These are phyloP conservation scores for Uloborus plumipes DNA, from an alignment of 2,888 invertebrate species.

Conservation along the genomic window DNA sequence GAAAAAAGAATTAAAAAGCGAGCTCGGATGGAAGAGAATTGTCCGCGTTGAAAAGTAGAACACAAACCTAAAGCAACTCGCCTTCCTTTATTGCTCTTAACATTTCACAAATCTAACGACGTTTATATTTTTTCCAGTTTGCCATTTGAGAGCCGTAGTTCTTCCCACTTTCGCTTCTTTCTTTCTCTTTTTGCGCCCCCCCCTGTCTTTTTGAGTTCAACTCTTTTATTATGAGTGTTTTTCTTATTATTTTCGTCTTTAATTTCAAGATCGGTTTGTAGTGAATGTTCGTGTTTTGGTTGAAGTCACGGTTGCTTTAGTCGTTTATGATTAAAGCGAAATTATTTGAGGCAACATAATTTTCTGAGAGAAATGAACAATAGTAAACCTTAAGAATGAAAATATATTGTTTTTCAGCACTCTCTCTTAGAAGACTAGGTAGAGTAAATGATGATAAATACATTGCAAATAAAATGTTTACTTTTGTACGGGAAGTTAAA, in stretches of 20 bases:
- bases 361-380: too few species aligned
- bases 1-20: too few species aligned
- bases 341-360: too few species aligned
- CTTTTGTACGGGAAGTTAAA: too few species aligned
- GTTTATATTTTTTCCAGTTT: conserved; percentile 30
- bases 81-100: conserved; percentile 43
- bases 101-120: conserved; percentile 50
- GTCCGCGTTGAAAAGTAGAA: conserved; percentile 25
- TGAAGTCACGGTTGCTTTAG: too few species aligned
- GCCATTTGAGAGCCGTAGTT: conserved; percentile 15
- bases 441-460: too few species aligned
- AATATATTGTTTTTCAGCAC: too few species aligned
- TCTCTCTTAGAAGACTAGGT: too few species aligned
- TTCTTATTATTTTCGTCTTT: not conserved
- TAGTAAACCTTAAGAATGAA: too few species aligned
- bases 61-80: conserved; percentile 32
- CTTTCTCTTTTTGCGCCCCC: not conserved
- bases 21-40: conserved; percentile 9
- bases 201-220: conserved; percentile 6
- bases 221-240: not conserved
- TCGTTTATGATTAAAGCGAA: too few species aligned
- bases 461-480: too few species aligned
- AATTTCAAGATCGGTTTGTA: not conserved
- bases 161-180: conserved; percentile 6
- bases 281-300: too few species aligned